Base-by-base conservation (phyloP, 2,888 invertebrate species). In the Acleris cristana region DNA sequence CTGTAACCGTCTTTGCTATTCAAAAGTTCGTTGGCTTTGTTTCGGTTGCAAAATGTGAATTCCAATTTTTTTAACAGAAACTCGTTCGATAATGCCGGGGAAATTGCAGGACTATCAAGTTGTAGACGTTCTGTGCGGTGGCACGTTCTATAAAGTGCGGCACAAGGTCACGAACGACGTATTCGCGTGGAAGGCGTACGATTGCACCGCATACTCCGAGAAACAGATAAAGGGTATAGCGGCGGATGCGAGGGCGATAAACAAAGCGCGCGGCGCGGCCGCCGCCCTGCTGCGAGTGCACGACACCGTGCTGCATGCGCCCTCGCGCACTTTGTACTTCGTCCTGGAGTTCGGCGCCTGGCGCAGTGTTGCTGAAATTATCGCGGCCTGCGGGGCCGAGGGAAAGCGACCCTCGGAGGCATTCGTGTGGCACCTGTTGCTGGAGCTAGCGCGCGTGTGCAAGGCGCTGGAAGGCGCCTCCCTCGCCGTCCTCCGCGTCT, bases 91-190 rank as follows among this genome's bases (percentile, higher is more conserved):
- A 81, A 93, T 91, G 90, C 74, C 85, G 75, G 87, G 84, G 81
- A 91, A 91, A 82, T 76, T 93, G 72, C 90, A 85, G 76, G 87
- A 92, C 77, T 93, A 92, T 84, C 90, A 91, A 87, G 92, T 93
- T 78, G 79, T 92, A 79, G 93, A 93, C 82, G 88, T 93, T 77
- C 82, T 91, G 80, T 86, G 89, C 79, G 85, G 88, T 70, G 91
- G 91, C 73, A 89, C 91, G 76, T 89, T 92, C 85, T 93, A 93
- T 74, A 92, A 92, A 89, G 93, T 93, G 76, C 85, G 85, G 76
- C 92, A 93, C 89, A 93, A 93, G 89, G 89, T 88, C 87, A 92
- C 89, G 73, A 87, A 89, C 81, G 88, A 88, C 77, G 86, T 92
- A 82, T 91, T 89, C 79, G 87, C 90, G 76, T 93, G 93, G 93